phyloP scores from a whole-genome alignment of 2,113 vertebrate genomes.

The Gavialis gangeticus region DNA sequence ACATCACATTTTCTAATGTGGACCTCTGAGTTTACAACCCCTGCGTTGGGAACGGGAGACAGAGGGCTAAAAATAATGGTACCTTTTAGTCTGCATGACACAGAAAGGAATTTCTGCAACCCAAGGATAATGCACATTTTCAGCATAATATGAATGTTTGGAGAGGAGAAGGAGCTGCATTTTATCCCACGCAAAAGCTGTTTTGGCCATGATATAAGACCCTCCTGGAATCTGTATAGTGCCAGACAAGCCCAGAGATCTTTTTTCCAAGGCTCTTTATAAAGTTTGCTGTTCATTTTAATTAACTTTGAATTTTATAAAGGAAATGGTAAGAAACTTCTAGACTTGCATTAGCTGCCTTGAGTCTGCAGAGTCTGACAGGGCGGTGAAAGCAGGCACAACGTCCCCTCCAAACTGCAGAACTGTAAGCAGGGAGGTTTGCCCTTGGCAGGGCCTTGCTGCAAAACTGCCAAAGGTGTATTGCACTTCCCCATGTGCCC shows the following conservation, averaged over 20 bases:
- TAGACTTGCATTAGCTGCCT: background rate
- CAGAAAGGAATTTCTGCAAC: background rate
- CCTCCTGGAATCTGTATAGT: background rate
- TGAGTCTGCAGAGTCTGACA: background rate
- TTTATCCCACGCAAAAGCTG: background rate
- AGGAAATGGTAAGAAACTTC: background rate
- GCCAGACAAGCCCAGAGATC: background rate
- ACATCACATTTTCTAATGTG: background rate
- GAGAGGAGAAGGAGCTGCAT: background rate
- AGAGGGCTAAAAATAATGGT: background rate
- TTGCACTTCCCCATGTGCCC: background rate
- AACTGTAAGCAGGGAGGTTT: background rate
- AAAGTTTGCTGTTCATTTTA: background rate
- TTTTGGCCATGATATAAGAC: background rate
- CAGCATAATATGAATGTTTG: background rate
- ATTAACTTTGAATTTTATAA: background rate
- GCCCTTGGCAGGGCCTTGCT: background rate
- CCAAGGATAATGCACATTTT: background rate
- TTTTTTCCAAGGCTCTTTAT: background rate
- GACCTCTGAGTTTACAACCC: background rate
- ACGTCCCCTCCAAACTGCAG: background rate
- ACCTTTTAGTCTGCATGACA: background rate
- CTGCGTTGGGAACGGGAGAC: background rate
- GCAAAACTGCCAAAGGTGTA: background rate
- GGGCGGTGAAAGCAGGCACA: background rate